Evolutionary conservation across 92 coral and sea anemone species (phyloP), one percentile per base, ranked within the genome.

Genomic region (Phymanthus crucifer): DNA sequence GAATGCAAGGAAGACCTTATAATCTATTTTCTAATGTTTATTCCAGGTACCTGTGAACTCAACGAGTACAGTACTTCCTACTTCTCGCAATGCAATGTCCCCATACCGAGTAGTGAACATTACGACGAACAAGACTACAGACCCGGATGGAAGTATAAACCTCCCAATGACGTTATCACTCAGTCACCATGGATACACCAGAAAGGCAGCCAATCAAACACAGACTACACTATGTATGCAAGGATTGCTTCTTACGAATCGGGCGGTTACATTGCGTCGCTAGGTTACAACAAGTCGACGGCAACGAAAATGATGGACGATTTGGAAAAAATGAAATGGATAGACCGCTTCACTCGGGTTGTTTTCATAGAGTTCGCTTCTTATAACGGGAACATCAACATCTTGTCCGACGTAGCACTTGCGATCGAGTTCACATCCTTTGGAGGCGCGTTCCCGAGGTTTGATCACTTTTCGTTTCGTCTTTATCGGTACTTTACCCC

Each of bases 401-500:
- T 90, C 23, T 56, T 90, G 29, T 52, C 84, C 19, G 83, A 77
- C 19, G 19, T 90, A 45, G 37, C 75, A 13, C 34, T 87, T 32
- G 66, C 91, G 1, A 57, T 87, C 6, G 94, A 90, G 46, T 87
- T 90, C 58, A 52, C 87, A 18, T 77, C 91, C 35, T 80, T 67
- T 61, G 89, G 89, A 3, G 94, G 89, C 16, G 86, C 89, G 1
- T 70, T 90, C 50, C 79, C 91, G 0, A 66, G 88, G 17, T 72
- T 87, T 43, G 89, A 84, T 16, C 74, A 83, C 84, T 80, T 79
- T 75, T 73, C 89, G 32, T 90, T 90, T 21, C 91, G 94, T 18
- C 70, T 90, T 56, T 90, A 87, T 45, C 91, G 94, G 0, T 90
- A 90, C 65, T 84, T 83, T 40, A 90, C 94, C 0, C 37, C 91